Evolutionary conservation across 1,140 invertebrate genomes (phyloP).

Genomic region (Rhagoletis pomonella): DNA sequence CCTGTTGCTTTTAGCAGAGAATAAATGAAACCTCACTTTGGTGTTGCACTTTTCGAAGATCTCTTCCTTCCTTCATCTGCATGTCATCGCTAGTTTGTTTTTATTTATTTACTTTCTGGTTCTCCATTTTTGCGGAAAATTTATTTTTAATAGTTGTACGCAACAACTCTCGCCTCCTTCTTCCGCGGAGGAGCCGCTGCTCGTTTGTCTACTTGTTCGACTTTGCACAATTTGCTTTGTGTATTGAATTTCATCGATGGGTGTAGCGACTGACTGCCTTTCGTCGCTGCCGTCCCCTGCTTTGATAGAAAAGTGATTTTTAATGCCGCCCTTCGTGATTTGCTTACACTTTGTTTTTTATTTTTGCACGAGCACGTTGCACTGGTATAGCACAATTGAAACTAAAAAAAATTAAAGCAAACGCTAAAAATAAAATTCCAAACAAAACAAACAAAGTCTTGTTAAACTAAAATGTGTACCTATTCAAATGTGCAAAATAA

Average conservation of each 20-base stretch:
- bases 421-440: constrained; percentile 14
- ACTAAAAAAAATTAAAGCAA: background rate
- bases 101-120: background rate
- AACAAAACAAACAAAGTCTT: constrained; percentile 3
- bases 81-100: background rate
- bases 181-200: no score
- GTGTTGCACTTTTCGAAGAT: constrained; percentile 3
- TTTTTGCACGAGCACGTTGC: background rate
- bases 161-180: background rate
- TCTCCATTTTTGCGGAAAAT: constrained; percentile 33
- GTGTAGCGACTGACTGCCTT: background rate
- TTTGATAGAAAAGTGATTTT: constrained; percentile 24
- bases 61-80: background rate
- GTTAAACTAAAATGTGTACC: background rate
- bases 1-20: background rate
- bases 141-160: constrained; percentile 47
- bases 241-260: constrained; percentile 23
- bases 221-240: constrained; percentile 29
- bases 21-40: constrained; percentile 22
- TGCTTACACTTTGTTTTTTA: background rate
- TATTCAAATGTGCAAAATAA: background rate
- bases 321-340: background rate
- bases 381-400: background rate
- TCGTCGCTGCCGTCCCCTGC: background rate
- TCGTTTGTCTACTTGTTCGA: background rate